These are phyloP conservation scores for Microtus ochrogaster DNA, from an alignment of 2,113 vertebrate genomes.

Conservation along the genomic window DNA sequence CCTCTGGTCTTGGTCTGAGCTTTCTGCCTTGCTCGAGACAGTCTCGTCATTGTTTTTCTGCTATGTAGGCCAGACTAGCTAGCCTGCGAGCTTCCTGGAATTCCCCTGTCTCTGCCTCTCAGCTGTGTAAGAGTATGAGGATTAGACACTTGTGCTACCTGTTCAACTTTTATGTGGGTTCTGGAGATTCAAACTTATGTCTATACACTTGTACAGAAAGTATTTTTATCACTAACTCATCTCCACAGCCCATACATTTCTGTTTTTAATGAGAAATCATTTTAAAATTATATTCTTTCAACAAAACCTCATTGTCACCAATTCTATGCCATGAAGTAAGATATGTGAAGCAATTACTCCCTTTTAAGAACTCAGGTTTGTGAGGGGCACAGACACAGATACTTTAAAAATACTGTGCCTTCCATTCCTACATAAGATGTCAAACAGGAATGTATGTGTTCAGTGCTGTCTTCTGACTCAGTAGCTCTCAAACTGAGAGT, in stretches of 20 bases:
- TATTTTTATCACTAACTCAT: background rate
- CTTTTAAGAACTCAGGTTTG: background rate
- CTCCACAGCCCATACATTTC: background rate
- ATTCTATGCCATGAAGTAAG: background rate
- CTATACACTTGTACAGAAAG: background rate
- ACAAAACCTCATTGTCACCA: background rate
- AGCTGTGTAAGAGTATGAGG: too few species aligned
- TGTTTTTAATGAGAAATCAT: background rate
- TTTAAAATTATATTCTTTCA: conserved; percentile 9
- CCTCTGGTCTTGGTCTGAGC: background rate
- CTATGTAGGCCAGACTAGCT: background rate
- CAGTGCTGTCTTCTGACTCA: background rate
- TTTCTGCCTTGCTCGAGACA: background rate
- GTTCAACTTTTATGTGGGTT: background rate
- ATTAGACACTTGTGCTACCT: background rate
- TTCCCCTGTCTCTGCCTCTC: background rate
- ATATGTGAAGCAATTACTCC: background rate
- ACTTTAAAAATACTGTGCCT: background rate
- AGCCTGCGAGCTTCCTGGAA: background rate
- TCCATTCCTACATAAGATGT: background rate
- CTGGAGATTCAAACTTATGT: background rate
- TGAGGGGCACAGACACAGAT: background rate
- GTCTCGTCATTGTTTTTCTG: too few species aligned
- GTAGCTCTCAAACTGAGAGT: background rate
- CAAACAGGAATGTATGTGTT: background rate